phyloP scores from a whole-genome alignment of 1,140 invertebrate species.

The Lanistes nyassanus region DNA sequence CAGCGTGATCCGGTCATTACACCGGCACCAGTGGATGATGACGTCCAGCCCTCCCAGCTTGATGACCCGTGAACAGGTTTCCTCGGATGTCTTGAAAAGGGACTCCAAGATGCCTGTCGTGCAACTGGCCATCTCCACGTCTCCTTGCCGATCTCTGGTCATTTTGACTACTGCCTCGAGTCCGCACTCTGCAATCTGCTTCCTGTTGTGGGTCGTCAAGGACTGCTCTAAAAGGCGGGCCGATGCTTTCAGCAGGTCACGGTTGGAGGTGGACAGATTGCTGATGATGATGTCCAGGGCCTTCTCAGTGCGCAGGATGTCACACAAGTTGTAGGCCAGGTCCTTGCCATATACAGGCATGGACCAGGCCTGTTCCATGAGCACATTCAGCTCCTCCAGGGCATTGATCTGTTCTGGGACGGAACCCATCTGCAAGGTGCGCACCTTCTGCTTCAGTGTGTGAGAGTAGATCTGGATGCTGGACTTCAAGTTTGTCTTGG shows the following conservation, averaged over 20 bases:
- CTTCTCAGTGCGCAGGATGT: constrained; percentile 84
- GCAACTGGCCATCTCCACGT: constrained; percentile 84
- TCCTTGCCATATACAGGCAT: constrained; percentile 89
- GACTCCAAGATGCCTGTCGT: constrained; percentile 96
- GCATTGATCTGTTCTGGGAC: constrained; percentile 41
- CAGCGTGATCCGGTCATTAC: constrained; percentile 85
- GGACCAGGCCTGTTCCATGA: constrained; percentile 82
- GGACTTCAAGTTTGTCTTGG: constrained; percentile 37
- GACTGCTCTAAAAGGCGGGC: constrained; percentile 82
- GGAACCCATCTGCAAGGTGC: constrained; percentile 41
- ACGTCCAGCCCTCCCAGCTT: constrained; percentile 73
- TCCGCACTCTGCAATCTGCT: constrained; percentile 90
- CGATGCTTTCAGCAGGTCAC: constrained; percentile 56
- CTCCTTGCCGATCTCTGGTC: constrained; percentile 77
- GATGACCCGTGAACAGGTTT: constrained; percentile 79
- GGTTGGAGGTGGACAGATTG: constrained; percentile 51
- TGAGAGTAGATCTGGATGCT: constrained; percentile 43
- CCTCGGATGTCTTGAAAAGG: constrained; percentile 94
- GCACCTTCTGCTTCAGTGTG: constrained; percentile 41
- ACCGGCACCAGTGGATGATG: constrained; percentile 93
- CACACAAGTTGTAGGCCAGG: constrained; percentile 75
- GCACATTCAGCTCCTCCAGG: constrained; percentile 49
- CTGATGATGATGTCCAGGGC: constrained; percentile 83
- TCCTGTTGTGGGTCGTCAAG: constrained; percentile 88
- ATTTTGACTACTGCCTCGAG: constrained; percentile 84